Conservation (phyloP, 2,797 vertebrate species). For the Mormyrus proboscirostris region DNA sequence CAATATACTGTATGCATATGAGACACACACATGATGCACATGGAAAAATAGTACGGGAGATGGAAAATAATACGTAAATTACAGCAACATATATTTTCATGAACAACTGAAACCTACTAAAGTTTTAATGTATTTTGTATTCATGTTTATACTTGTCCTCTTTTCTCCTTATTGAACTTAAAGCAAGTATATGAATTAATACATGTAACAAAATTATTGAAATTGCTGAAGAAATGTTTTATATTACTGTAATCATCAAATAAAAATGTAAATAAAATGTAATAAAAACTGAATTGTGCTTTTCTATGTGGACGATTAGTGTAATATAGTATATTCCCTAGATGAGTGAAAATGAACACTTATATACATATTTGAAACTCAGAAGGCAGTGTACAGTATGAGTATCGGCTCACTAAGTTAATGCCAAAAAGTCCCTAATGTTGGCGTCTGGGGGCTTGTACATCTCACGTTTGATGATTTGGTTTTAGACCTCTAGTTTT, state of each 20-base stretch:
- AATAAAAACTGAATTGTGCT: not conserved
- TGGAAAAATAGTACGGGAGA: not conserved
- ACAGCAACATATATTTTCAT: not conserved
- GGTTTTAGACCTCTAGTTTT: conserved; percentile 62
- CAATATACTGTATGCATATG: not conserved
- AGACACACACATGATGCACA: not conserved
- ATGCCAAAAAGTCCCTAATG: not conserved
- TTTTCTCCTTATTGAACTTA: not conserved
- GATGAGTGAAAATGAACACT: not conserved
- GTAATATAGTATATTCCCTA: not conserved
- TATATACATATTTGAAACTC: not conserved
- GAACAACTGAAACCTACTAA: not conserved
- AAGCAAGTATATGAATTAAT: not conserved
- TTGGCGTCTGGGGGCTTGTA: not conserved
- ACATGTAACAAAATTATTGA: not conserved
- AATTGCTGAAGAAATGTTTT: not conserved
- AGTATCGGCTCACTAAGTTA: not conserved
- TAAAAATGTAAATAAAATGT: not conserved
- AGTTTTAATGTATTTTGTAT: not conserved
- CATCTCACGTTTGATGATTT: no score
- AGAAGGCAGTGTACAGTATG: not conserved
- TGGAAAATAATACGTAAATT: not conserved
- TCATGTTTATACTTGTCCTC: not conserved
- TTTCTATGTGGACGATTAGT: not conserved
- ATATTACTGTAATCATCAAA: not conserved